phyloP scores from a whole-genome alignment of 2,888 invertebrate genomes.

The Panorpa germanica region DNA sequence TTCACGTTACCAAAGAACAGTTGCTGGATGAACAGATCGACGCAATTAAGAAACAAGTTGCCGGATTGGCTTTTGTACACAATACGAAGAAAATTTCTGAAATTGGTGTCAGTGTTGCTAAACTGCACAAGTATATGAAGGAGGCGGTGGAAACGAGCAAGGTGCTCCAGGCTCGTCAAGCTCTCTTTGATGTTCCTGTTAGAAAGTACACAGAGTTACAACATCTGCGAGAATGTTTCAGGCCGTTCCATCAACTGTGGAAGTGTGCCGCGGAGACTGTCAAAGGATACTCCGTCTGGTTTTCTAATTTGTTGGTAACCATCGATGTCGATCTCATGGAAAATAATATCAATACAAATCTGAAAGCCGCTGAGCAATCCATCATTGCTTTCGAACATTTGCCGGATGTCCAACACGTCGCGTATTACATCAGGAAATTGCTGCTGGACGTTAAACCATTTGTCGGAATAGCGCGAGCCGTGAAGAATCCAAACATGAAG shows the following conservation, averaged over 20 bases:
- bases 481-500: constrained; percentile 72
- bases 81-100: constrained; percentile 45
- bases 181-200: constrained; percentile 52
- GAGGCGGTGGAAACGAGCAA: constrained; percentile 56
- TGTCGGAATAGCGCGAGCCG: constrained; percentile 53
- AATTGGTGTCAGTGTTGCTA: constrained; percentile 59
- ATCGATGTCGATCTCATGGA: constrained; percentile 59
- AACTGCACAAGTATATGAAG: constrained; percentile 59
- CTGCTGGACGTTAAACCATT: constrained; percentile 55
- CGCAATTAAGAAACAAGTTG: constrained; percentile 46
- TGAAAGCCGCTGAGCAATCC: constrained; percentile 47
- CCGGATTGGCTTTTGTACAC: constrained; percentile 36
- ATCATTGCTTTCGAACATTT: constrained; percentile 45
- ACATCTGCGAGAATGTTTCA: constrained; percentile 30
- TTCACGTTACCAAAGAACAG: constrained; percentile 53
- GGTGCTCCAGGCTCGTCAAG: constrained; percentile 58
- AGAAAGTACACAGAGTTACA: constrained; percentile 44
- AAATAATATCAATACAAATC: constrained; percentile 39
- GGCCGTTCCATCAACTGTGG: constrained; percentile 71
- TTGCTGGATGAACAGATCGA: constrained; percentile 55
- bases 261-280: constrained; percentile 68
- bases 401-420: constrained; percentile 39
- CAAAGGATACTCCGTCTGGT: constrained; percentile 55
- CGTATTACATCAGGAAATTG: no score
- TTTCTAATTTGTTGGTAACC: constrained; percentile 62